phyloP scores from a whole-genome alignment of 2,113 vertebrate species.

The Pachycephala philippinensis region DNA sequence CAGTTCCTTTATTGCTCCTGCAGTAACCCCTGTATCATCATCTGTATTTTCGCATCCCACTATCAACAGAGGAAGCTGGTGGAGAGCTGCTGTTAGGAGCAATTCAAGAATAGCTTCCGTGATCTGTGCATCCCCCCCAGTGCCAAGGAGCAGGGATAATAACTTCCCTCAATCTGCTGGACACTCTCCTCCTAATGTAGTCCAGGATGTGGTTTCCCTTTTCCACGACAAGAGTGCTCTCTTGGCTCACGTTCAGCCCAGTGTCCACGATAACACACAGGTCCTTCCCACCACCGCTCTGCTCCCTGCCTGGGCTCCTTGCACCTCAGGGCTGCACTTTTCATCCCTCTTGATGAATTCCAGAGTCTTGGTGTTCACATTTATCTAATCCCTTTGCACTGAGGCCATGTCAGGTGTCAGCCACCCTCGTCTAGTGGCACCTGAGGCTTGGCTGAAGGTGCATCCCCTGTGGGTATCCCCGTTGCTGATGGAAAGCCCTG shows the following conservation, averaged over 20 bases:
- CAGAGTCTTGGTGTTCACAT: not conserved
- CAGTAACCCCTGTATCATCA: not conserved
- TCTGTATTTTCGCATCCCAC: not conserved
- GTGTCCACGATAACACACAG: not conserved
- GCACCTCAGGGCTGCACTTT: not conserved
- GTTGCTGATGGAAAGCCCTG: not conserved
- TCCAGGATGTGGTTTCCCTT: slow-evolving; percentile 44
- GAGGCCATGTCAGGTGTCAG: not conserved
- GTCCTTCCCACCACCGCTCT: not conserved
- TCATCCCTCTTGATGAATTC: not conserved
- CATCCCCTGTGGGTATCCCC: not conserved
- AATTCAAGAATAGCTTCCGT: not conserved
- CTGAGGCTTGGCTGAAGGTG: not conserved
- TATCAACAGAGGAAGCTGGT: not conserved
- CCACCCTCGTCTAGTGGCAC: rapidly evolving
- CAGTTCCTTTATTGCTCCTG: not conserved
- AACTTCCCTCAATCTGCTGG: not conserved
- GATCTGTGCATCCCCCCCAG: not conserved
- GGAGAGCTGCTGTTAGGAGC: not conserved
- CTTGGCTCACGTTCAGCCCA: not conserved
- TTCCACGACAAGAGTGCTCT: not conserved
- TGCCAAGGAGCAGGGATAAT: not conserved
- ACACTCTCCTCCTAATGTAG: slow-evolving; percentile 12
- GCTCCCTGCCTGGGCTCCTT: not conserved
- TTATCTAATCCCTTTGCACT: not conserved